Evolutionary conservation across 2,888 invertebrate species (phyloP).

Genomic region (Hydrotaea diabolus): DNA sequence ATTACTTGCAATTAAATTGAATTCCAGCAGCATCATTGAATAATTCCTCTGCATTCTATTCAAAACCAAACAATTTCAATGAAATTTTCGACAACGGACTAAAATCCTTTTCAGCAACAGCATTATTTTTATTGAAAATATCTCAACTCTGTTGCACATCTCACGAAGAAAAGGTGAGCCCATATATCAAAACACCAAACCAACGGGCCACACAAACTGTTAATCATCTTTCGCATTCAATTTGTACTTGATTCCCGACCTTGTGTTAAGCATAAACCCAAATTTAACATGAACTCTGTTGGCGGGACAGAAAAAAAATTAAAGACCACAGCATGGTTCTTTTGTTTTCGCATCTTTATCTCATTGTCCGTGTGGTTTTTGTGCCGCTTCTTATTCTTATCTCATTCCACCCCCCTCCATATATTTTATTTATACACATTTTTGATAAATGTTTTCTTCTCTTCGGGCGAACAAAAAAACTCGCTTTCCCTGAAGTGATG

Average conservation of each 20-base stretch:
- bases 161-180: background rate
- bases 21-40: too few species aligned
- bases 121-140: too few species aligned
- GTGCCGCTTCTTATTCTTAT: background rate
- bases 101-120: too few species aligned
- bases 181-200: background rate
- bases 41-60: too few species aligned
- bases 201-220: background rate
- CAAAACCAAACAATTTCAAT: too few species aligned
- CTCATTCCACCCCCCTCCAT: background rate
- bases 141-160: too few species aligned
- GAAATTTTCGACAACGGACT: too few species aligned
- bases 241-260: background rate
- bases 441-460: constrained; percentile 3
- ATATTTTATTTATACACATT: background rate
- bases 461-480: background rate
- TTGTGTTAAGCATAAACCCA: background rate
- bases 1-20: too few species aligned
- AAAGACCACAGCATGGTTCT: background rate
- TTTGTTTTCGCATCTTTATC: too few species aligned
- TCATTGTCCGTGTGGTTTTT: too few species aligned
- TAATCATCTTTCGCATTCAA: background rate
- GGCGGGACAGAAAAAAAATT: background rate
- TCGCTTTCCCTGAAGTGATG: background rate
- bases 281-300: background rate